phyloP scores from a whole-genome alignment of 2,797 vertebrate genomes.

The Triplophysa bombifrons region DNA sequence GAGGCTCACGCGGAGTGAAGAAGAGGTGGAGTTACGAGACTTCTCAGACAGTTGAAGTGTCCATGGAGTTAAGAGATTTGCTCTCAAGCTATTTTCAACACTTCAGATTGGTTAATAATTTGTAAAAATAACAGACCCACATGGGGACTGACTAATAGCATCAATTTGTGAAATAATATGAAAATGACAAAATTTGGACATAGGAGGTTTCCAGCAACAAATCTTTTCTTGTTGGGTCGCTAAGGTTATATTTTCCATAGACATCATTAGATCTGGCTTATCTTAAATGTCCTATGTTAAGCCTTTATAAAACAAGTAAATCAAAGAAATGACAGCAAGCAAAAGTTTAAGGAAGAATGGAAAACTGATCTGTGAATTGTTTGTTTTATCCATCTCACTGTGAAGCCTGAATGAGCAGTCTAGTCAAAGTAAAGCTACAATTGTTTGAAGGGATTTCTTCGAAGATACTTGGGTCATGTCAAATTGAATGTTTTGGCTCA shows the following conservation, averaged over 20 bases:
- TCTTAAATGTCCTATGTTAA: constrained; percentile 13
- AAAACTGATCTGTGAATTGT: constrained; percentile 55
- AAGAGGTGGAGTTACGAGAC: no score
- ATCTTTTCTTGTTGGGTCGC: neutral
- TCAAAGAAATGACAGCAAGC: constrained; percentile 12
- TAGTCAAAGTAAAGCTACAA: constrained; percentile 45
- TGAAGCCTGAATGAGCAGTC: constrained; percentile 44
- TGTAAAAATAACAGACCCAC: no score
- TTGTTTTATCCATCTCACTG: constrained; percentile 52
- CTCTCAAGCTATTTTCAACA: no score
- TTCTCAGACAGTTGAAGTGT: no score
- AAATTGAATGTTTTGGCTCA: constrained; percentile 8
- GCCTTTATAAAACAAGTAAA: constrained; percentile 8
- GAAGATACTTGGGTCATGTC: constrained; percentile 20
- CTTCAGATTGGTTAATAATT: no score
- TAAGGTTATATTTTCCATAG: constrained; percentile 5
- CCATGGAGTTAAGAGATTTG: no score
- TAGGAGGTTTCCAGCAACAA: no score
- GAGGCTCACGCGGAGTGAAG: no score
- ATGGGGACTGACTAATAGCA: no score
- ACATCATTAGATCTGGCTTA: constrained; percentile 25
- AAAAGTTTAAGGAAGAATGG: constrained; percentile 62
- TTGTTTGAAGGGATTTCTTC: constrained; percentile 42
- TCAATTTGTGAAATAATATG: no score
- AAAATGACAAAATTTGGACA: no score